Conservation (phyloP, 2,888 invertebrate genomes). For the Sarcophaga caerulescens region DNA sequence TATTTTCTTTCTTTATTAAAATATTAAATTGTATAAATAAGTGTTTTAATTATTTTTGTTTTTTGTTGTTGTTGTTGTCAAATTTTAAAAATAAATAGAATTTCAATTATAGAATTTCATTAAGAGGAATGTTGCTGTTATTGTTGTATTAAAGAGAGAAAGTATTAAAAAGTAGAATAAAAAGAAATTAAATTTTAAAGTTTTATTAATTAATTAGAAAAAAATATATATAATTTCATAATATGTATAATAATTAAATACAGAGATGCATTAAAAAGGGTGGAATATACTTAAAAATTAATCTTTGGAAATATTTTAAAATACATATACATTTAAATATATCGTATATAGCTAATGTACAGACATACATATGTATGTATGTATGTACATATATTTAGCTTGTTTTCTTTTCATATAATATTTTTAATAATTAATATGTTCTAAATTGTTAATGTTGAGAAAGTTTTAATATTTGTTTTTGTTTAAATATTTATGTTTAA, state of each 20-base stretch:
- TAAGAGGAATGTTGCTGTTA: constrained; percentile 43
- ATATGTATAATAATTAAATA: constrained; percentile 34
- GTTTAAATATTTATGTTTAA: constrained; percentile 70
- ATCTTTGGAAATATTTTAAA: constrained; percentile 68
- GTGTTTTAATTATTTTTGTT: constrained; percentile 28
- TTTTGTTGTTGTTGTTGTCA: constrained; percentile 17
- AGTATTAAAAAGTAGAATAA: constrained; percentile 51
- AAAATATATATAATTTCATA: constrained; percentile 7
- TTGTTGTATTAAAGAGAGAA: constrained; percentile 43
- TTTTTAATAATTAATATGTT: constrained; percentile 69
- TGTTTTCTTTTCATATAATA: constrained; percentile 54
- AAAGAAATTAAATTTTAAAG: constrained; percentile 39
- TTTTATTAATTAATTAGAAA: constrained; percentile 37
- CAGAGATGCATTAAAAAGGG: constrained; percentile 38
- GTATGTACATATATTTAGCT: constrained; percentile 58
- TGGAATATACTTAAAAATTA: constrained; percentile 67
- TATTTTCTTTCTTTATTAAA: constrained; percentile 21
- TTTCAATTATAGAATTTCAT: constrained; percentile 36
- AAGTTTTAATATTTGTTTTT: constrained; percentile 58
- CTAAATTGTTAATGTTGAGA: constrained; percentile 66
- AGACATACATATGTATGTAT: constrained; percentile 34
- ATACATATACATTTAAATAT: constrained; percentile 51
- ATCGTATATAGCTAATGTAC: constrained; percentile 30
- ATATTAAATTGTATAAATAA: constrained; percentile 54
- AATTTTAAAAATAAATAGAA: constrained; percentile 52